A percentile compares a stretch with the other conserved stretches of the same genome.
Evolutionary conservation across 2,888 invertebrate genomes (phyloP).

Genomic region (Aphelenchoides bicaudatus): DNA sequence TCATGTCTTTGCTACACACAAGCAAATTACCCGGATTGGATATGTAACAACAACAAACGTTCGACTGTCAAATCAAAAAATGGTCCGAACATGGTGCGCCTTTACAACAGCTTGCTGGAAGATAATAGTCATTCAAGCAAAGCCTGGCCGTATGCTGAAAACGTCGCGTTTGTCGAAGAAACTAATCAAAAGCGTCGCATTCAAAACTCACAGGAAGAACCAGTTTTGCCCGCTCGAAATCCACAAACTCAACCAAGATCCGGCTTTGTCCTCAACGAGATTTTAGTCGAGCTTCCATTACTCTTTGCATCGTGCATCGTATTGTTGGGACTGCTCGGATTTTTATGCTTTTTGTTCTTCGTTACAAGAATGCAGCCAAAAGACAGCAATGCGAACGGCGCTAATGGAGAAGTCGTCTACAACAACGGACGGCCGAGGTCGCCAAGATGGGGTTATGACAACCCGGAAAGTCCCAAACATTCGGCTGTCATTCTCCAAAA

Average conservation of each 20-base stretch:
- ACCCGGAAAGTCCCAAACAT: not conserved
- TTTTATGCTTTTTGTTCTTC: not conserved
- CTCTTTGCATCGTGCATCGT: not conserved
- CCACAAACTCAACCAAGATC: too few species aligned
- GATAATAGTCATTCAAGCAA: not conserved
- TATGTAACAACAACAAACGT: too few species aligned
- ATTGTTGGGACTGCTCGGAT: not conserved
- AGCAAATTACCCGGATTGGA: slow-evolving; percentile 38
- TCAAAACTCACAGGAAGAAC: too few species aligned
- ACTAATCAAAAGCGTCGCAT: too few species aligned
- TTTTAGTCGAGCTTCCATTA: not conserved
- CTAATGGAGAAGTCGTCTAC: too few species aligned
- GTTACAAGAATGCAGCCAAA: not conserved
- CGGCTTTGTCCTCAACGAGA: not conserved
- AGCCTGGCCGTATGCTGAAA: not conserved
- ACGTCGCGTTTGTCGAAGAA: slow-evolving; percentile 1
- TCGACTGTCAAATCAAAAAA: not conserved
- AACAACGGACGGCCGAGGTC: too few species aligned
- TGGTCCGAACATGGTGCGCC: too few species aligned
- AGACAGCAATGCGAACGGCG: not conserved
- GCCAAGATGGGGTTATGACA: too few species aligned
- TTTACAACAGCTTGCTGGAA: not conserved
- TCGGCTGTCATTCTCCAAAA: not conserved
- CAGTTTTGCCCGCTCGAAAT: too few species aligned
- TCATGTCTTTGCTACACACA: slow-evolving; percentile 50